Evolutionary conservation across 2,888 invertebrate species (phyloP), one percentile per base, ranked within the genome.

Genomic region (Hyposoter didymator): DNA sequence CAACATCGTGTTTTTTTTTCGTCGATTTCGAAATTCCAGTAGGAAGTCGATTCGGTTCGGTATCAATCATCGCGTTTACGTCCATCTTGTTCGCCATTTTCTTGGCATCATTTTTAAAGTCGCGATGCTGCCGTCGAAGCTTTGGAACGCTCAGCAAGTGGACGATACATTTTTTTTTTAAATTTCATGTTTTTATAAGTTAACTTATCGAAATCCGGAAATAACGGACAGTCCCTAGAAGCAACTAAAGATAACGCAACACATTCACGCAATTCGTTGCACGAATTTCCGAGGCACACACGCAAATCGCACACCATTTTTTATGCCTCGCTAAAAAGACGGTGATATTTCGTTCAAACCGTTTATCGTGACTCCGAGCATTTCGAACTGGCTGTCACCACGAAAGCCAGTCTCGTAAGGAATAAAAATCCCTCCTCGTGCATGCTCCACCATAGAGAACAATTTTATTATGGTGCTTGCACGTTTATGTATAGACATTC

Each of bases 281-380:
- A 66, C 19, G 66, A n/a, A 43, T 17, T 12, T 10, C 6, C 55
- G 45, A 66, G 8, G 8, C 39, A 39, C 28, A 32, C 22, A 28
- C 66, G 32, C 43, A 64, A 55, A 52, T 62, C 28, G 45, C n/a
- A 19, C 47, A 19, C 47, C 19, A 17, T 14, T 72, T 64, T 64
- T 39, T 12, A 59, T 3, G 39, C 39, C 64, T 22, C 43, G 52
- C n/a, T 8, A n/a, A 81, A 81, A 81, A 55, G 62, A 72, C 75
- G 55, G 81, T 81, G 76, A 84, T 76, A 81, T 80, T 84, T 81
- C 81, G 76, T 69, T 43, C 59, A 75, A 52, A 81, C 66, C 72
- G 66, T 78, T n/a, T 75, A 64, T 64, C 76, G 55, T 52, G 78
- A 28, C 55, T 52, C 35, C 64, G 22, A 70, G 43, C 64, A 19